phyloP scores from a whole-genome alignment of 92 coral and sea anemone genomes.

The Parazoanthus darwini region DNA sequence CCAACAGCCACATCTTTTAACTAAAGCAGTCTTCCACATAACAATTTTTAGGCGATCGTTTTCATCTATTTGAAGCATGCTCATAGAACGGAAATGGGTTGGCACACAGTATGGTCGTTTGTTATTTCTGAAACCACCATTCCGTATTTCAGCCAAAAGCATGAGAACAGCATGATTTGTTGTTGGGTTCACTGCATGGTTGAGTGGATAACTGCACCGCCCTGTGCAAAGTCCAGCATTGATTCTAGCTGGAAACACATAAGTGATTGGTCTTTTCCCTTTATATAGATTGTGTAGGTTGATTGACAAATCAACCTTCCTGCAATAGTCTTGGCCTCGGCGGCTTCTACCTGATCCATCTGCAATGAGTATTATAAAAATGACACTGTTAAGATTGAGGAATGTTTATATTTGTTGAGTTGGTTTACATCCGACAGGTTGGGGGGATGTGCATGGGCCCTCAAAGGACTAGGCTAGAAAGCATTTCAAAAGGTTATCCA shows the following conservation, averaged over 20 bases:
- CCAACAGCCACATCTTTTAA: conserved; percentile 14
- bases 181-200: not conserved
- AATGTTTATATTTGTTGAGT: not conserved
- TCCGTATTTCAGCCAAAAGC: not conserved
- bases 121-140: not conserved
- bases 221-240: not conserved
- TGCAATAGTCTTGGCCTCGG: not conserved
- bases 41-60: not conserved
- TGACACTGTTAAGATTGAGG: no score
- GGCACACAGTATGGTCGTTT: conserved; percentile 20
- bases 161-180: conserved; percentile 15
- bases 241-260: not conserved
- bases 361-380: not conserved
- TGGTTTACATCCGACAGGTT: not conserved
- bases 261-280: not conserved
- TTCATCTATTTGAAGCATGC: not conserved
- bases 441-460: not conserved
- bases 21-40: conserved; percentile 20
- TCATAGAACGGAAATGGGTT: not conserved
- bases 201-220: not conserved
- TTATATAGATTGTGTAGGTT: not conserved
- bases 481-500: no score
- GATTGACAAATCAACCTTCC: not conserved
- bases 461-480: no score
- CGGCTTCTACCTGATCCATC: conserved; percentile 22